These are phyloP conservation scores for Macaria liturata DNA, from an alignment of 2,888 invertebrate species.

Conservation along the genomic window DNA sequence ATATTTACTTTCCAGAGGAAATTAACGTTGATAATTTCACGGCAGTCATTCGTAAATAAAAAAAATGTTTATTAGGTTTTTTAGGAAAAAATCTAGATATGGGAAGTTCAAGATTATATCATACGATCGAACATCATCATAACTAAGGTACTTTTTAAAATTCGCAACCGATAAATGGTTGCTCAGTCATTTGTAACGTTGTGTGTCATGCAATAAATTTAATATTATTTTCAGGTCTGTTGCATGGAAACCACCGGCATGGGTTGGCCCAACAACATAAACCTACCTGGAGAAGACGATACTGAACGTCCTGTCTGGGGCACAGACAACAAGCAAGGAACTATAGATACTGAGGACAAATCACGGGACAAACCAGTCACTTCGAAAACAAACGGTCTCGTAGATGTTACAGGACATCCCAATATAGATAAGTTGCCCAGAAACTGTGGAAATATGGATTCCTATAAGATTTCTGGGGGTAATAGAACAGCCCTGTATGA, in stretches of 20 bases:
- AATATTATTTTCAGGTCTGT: background rate
- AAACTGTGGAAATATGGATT: constrained; percentile 82
- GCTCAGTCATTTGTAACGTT: too few species aligned
- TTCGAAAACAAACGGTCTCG: constrained; percentile 20
- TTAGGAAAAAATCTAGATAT: too few species aligned
- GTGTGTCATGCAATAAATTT: background rate
- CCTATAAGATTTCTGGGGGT: constrained; percentile 84
- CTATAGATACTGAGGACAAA: constrained; percentile 5
- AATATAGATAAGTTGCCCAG: constrained; percentile 50
- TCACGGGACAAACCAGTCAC: background rate
- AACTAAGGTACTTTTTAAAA: too few species aligned
- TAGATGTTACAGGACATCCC: constrained; percentile 36
- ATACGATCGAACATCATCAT: too few species aligned
- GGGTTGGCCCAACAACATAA: constrained; percentile 8
- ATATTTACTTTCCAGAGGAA: too few species aligned
- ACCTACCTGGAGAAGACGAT: background rate
- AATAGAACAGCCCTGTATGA: constrained; percentile 84
- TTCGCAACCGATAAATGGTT: too few species aligned
- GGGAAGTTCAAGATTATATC: too few species aligned
- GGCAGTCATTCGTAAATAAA: too few species aligned
- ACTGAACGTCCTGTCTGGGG: constrained; percentile 17
- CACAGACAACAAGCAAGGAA: constrained; percentile 4
- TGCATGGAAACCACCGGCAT: constrained; percentile 7
- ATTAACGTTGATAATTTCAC: too few species aligned
- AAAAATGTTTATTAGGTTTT: too few species aligned